These are phyloP conservation scores for Cyprinodon diabolis DNA, from an alignment of 2,797 vertebrate species.

Conservation along the genomic window DNA sequence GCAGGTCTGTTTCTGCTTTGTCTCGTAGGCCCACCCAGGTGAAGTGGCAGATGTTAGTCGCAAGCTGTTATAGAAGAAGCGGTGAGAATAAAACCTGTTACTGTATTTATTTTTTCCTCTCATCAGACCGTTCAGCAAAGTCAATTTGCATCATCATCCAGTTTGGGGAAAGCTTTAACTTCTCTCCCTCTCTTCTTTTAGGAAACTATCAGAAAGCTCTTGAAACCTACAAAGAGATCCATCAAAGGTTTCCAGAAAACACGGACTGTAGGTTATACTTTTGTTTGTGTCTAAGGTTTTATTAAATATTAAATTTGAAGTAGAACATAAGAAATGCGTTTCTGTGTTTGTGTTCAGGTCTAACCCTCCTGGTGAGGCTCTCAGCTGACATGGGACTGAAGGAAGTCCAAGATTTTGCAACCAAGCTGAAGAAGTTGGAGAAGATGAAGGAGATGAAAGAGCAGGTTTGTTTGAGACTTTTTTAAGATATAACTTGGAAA, in stretches of 20 bases:
- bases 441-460: slow-evolving; percentile 95
- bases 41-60: slow-evolving; percentile 96
- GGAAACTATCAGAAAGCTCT: slow-evolving; percentile 97
- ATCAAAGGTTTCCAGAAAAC: slow-evolving; percentile 94
- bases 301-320: background rate
- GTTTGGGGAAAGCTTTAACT: background rate
- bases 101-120: background rate
- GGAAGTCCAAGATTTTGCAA: slow-evolving; percentile 93
- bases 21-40: slow-evolving; percentile 88
- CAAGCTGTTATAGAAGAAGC: slow-evolving; percentile 95
- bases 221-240: slow-evolving; percentile 94
- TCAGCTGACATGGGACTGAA: slow-evolving; percentile 95
- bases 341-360: slow-evolving; percentile 76
- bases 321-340: background rate
- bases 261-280: slow-evolving; percentile 87
- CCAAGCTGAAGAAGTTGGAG: slow-evolving; percentile 94
- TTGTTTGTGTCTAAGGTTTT: background rate
- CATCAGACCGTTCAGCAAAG: background rate
- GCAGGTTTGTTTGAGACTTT: slow-evolving; percentile 80
- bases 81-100: slow-evolving; percentile 78
- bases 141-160: background rate
- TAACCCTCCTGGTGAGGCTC: slow-evolving; percentile 92
- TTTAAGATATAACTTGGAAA: background rate
- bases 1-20: slow-evolving; percentile 8
- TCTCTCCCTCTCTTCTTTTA: slow-evolving; percentile 54